These are phyloP conservation scores for Epinephelus cyanopodus DNA, from an alignment of 2,113 vertebrate genomes.

Conservation along the genomic window DNA sequence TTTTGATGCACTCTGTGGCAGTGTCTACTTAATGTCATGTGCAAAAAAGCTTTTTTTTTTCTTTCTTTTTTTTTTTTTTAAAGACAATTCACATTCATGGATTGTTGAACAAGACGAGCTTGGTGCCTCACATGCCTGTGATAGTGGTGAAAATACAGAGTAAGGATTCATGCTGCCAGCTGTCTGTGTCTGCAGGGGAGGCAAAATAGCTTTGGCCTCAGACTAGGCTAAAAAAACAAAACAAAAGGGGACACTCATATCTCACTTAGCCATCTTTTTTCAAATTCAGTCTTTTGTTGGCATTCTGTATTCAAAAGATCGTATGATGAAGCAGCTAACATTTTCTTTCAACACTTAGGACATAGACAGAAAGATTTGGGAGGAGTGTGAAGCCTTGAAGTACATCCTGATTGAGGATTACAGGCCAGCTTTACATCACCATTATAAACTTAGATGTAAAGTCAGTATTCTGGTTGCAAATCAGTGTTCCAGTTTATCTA, in stretches of 20 bases:
- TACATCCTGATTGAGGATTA: neutral
- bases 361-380: neutral
- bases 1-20: conserved; percentile 66
- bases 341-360: neutral
- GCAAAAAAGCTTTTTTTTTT: conserved; percentile 57
- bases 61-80: neutral
- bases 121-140: conserved; percentile 21
- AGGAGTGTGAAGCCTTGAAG: conserved; percentile 15
- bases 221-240: neutral
- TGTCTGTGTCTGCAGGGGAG: too few relatives aligned
- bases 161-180: conserved; percentile 7
- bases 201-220: conserved; percentile 1
- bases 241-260: neutral
- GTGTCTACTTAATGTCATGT: conserved; percentile 72
- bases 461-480: neutral
- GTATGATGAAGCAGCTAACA: neutral
- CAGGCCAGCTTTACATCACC: neutral
- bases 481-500: neutral
- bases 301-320: neutral
- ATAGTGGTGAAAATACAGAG: conserved; percentile 23
- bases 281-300: neutral
- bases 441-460: neutral
- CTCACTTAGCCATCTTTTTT: neutral
- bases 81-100: conserved; percentile 79
- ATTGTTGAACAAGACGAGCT: conserved; percentile 62